phyloP scores from a whole-genome alignment of 2,888 invertebrate species.

The Andrena chrysosceles region DNA sequence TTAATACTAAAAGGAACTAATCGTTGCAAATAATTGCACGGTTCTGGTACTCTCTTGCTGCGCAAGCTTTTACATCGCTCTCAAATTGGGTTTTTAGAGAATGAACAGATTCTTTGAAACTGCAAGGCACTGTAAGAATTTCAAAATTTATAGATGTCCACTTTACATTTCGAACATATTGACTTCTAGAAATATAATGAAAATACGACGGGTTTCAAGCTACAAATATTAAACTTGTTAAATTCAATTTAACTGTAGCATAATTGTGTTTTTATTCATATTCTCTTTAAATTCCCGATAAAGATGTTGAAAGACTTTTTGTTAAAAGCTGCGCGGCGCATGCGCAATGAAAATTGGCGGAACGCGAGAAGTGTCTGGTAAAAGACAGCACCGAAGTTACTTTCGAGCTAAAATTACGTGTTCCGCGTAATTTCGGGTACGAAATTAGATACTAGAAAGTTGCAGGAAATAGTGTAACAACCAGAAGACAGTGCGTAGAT shows the following conservation, averaged over 20 bases:
- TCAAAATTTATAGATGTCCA: too few relatives aligned
- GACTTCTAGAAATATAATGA: too few relatives aligned
- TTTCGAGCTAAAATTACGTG: neutral
- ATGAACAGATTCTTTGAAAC: too few relatives aligned
- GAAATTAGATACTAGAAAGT: neutral
- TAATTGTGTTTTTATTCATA: neutral
- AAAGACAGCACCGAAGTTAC: neutral
- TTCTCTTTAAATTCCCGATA: neutral
- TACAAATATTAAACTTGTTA: neutral
- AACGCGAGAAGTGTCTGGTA: conserved; percentile 9
- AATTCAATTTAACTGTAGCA: neutral
- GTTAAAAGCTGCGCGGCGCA: conserved; percentile 21
- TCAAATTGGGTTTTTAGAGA: too few relatives aligned
- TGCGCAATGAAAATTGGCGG: conserved; percentile 52
- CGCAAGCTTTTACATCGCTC: too few relatives aligned
- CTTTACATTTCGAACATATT: too few relatives aligned
- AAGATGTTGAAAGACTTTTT: neutral
- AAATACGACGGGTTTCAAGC: neutral
- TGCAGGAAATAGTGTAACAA: conserved; percentile 55
- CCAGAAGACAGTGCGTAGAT: conserved; percentile 83
- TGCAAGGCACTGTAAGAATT: too few relatives aligned
- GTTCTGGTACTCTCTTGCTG: too few relatives aligned
- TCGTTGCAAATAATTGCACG: too few relatives aligned
- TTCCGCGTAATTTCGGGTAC: neutral
- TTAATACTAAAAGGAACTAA: too few relatives aligned